Evolutionary conservation across 2,888 invertebrate genomes (phyloP), one percentile per base, ranked within the genome.

Genomic region (Neoscelio sp.): DNA sequence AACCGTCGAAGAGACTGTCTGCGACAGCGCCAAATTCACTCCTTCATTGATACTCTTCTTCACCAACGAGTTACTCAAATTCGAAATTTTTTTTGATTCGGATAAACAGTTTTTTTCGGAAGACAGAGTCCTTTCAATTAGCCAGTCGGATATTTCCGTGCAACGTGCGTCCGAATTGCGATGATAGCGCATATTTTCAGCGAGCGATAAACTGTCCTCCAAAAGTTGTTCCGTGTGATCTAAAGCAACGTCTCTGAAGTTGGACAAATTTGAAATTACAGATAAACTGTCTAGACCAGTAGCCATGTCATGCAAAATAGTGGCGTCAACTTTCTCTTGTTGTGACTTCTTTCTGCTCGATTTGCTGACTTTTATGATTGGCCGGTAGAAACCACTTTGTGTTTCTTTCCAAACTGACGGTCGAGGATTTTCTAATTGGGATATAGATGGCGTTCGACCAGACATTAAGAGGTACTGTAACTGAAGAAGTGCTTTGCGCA

Each of bases 381-480:
- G 88, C 8, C 87, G 88, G 48, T 90, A 89, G 0, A 90, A 10
- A 30, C 77, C 60, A 3, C 58, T 52, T 8, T 82, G 83, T 68
- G 86, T 77, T 23, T 87, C 85, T 65, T 82, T 84, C 89, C 88
- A 90, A 2, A 87, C 58, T 0, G 84, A 82, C 23, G 82, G 68
- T n/a, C 77, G 80, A 12, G 80, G 75, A 64, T 70, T 83, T 18
- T 73, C 40, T 1, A 78, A 62, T 4, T 80, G 65, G 0, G 76
- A 67, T 2, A 67, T 62, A 10, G 82, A 77, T 23, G 81, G 79
- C 15, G 44, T 44, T 33, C 78, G 82, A n/a, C 87, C 87, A 58
- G 93, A 93, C 76, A 92, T 91, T 81, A 94, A 91, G 89, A 94
- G 94, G 89, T 94, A 95, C 86, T 96, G 96, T 78, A 96, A 90